phyloP scores from a whole-genome alignment of 2,797 vertebrate species.

The Cygnus olor region DNA sequence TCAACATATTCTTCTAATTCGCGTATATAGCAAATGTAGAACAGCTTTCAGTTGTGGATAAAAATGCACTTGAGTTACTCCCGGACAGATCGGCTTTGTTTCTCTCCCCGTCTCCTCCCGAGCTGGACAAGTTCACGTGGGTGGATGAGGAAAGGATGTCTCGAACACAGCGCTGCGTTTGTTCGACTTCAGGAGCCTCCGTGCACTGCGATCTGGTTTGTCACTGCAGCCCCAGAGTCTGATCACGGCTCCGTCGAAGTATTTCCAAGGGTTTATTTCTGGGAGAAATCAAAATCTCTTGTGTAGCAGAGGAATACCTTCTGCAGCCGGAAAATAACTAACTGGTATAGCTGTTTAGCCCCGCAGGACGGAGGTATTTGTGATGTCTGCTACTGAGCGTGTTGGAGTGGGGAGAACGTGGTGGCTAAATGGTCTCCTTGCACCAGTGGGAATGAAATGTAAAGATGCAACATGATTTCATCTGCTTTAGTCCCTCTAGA shows the following conservation, averaged over 20 bases:
- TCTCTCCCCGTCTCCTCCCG: accelerated
- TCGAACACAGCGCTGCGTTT: not conserved
- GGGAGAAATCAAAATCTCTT: not conserved
- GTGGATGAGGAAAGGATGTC: not conserved
- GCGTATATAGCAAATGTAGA: conserved; percentile 8
- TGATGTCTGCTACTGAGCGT: not conserved
- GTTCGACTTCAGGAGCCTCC: not conserved
- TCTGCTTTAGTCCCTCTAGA: not conserved
- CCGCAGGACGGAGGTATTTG: not conserved
- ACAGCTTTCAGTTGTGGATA: not conserved
- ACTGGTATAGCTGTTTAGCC: too few species aligned
- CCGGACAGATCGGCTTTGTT: not conserved
- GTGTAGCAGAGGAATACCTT: not conserved
- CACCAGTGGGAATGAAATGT: too few species aligned
- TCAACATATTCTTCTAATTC: conserved; percentile 57
- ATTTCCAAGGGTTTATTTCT: not conserved
- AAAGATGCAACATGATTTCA: accelerated
- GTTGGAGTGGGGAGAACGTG: not conserved
- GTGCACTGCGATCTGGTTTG: not conserved
- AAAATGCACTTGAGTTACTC: not conserved
- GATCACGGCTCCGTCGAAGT: not conserved
- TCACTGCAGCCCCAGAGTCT: not conserved
- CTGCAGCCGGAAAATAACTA: not conserved
- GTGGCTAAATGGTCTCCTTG: too few species aligned
- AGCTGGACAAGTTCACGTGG: not conserved